phyloP scores from a whole-genome alignment of 1,140 invertebrate species.

The Panagrolaimus sp. region DNA sequence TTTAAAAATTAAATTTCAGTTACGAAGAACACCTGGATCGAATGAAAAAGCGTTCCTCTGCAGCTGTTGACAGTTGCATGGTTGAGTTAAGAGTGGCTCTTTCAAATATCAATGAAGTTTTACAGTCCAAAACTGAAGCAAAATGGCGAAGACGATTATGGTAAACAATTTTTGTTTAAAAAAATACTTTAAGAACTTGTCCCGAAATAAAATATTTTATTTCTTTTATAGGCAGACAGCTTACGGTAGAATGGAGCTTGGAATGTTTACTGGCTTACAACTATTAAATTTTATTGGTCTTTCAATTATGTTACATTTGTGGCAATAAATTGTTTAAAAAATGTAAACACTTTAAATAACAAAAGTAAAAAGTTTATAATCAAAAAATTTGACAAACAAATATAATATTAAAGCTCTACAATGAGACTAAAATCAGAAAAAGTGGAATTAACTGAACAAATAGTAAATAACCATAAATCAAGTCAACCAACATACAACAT shows the following conservation, averaged over 20 bases:
- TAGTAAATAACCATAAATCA: too few species aligned
- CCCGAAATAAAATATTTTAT: too few species aligned
- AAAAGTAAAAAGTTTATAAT: too few species aligned
- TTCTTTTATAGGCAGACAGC: too few species aligned
- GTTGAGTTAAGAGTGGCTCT: not conserved
- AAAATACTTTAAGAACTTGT: too few species aligned
- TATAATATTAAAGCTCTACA: too few species aligned
- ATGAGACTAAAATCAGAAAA: too few species aligned
- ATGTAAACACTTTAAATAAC: too few species aligned
- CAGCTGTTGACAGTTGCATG: conserved; percentile 7
- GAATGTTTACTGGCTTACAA: not conserved
- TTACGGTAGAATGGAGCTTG: not conserved
- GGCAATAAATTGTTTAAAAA: conserved; percentile 2
- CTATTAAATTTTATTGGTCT: not conserved
- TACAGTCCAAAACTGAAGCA: not conserved
- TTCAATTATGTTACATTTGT: conserved; percentile 1
- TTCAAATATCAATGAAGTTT: conserved; percentile 7
- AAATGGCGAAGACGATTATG: not conserved
- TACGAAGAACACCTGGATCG: conserved; percentile 6
- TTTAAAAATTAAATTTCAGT: not conserved
- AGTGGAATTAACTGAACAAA: too few species aligned
- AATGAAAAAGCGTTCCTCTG: conserved; percentile 11
- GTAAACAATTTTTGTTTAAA: too few species aligned
- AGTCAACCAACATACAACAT: too few species aligned
- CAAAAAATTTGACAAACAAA: too few species aligned